Percentiles rank a stretch among this genome's conserved stretches.
These are phyloP conservation scores for Triplophysa tibetana DNA, from an alignment of 2,113 vertebrate species.

Conservation along the genomic window DNA sequence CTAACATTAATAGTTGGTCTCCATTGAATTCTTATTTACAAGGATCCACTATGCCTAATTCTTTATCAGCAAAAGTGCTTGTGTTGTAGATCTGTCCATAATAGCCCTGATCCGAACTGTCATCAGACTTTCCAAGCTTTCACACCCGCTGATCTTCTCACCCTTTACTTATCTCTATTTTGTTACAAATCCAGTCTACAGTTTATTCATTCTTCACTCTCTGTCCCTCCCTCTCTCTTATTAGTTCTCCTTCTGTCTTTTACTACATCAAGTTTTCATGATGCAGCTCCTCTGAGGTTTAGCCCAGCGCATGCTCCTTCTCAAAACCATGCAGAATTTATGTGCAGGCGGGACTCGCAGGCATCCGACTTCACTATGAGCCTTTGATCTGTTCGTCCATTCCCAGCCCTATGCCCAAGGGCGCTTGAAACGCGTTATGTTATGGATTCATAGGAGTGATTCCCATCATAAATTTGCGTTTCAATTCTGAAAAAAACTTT, in stretches of 20 bases:
- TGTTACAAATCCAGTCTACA: slow-evolving; percentile 12
- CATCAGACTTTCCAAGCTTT: slow-evolving; percentile 31
- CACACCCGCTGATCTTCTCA: slow-evolving; percentile 12
- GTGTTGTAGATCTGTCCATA: background rate
- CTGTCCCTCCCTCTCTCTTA: slow-evolving; percentile 23
- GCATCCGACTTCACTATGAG: background rate
- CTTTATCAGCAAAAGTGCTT: slow-evolving; percentile 10
- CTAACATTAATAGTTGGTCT: background rate
- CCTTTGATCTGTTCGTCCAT: slow-evolving; percentile 20
- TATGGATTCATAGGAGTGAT: slow-evolving; percentile 22
- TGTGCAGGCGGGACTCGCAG: background rate
- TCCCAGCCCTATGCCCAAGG: slow-evolving; percentile 4
- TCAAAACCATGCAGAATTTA: slow-evolving; percentile 37
- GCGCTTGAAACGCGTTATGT: background rate
- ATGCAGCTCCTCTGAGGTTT: slow-evolving; percentile 38
- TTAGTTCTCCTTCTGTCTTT: slow-evolving; percentile 45
- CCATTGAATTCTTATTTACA: background rate
- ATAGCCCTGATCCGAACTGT: slow-evolving; percentile 5
- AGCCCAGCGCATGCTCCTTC: slow-evolving; percentile 15
- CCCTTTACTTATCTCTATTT: slow-evolving; percentile 18
- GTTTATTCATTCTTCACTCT: slow-evolving; percentile 12
- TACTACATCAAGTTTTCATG: slow-evolving; percentile 51
- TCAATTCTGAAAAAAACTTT: slow-evolving; percentile 5
- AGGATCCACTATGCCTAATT: background rate
- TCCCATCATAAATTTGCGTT: slow-evolving; percentile 6